Evolutionary conservation across 2,797 vertebrate genomes (phyloP).

Genomic region (Peromyscus aztecus): DNA sequence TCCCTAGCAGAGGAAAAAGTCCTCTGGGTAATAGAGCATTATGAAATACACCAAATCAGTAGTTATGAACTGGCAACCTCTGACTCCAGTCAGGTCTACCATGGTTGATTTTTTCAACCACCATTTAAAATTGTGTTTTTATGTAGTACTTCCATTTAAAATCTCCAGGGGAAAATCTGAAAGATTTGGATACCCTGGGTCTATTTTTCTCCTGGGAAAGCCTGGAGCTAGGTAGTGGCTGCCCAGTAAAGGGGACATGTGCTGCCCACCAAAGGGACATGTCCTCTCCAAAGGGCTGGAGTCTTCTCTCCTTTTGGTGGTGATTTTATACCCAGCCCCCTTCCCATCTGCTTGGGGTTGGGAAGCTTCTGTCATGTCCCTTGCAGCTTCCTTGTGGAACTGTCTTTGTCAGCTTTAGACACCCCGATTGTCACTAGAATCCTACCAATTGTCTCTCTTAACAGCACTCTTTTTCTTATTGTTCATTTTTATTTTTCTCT

Average conservation of each 20-base stretch:
- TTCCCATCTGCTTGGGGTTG: background rate
- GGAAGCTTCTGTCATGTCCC: background rate
- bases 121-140: background rate
- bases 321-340: background rate
- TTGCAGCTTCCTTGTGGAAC: background rate
- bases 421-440: background rate
- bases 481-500: background rate
- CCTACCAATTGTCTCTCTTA: background rate
- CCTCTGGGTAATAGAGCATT: background rate
- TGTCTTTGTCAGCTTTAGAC: background rate
- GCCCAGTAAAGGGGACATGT: rapidly evolving
- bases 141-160: background rate
- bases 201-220: background rate
- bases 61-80: background rate
- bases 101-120: background rate
- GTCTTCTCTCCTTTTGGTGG: background rate
- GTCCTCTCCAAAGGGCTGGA: rapidly evolving
- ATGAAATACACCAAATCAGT: background rate
- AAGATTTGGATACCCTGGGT: background rate
- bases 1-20: background rate
- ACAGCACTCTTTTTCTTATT: background rate
- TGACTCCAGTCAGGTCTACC: background rate
- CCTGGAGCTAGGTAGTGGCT: background rate
- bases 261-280: rapidly evolving
- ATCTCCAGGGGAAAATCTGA: background rate